Evolutionary conservation across 1,140 invertebrate genomes (phyloP).

Genomic region (Aphaenogaster rudis): DNA sequence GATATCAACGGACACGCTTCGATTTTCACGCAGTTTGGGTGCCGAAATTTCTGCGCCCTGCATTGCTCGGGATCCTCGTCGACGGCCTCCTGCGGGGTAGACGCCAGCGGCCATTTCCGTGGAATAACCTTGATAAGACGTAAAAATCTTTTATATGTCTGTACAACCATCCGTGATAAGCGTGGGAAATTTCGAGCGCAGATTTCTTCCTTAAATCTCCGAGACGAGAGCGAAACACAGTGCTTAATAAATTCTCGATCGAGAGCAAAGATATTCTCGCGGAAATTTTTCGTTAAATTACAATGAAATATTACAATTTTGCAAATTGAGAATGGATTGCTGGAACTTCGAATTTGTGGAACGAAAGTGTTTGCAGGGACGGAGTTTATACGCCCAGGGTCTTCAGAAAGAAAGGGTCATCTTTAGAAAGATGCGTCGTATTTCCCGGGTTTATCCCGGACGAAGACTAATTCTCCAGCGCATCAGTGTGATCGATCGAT

Average conservation of each 20-base stretch:
- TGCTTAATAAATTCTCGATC: not conserved
- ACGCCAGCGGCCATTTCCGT: constrained; percentile 1
- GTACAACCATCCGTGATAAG: not conserved
- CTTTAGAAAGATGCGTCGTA: not conserved
- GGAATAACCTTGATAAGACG: not conserved
- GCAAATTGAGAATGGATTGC: not conserved
- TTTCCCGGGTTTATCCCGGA: not conserved
- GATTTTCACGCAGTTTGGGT: not conserved
- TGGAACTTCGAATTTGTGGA: not conserved
- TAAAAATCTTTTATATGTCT: not conserved
- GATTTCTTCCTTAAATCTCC: not conserved
- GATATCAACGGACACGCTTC: too few species aligned
- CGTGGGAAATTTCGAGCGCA: not conserved
- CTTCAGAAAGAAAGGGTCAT: too few species aligned
- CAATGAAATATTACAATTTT: not conserved
- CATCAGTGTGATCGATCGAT: constrained; percentile 17
- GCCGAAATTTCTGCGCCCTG: not conserved
- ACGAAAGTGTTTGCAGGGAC: not conserved
- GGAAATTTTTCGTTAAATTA: not conserved
- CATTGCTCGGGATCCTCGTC: not conserved
- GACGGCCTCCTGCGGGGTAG: not conserved
- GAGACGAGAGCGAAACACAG: not conserved
- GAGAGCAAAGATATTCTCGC: not conserved
- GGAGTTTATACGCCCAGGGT: not conserved
- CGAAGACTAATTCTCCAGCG: not conserved